A percentile compares a stretch with the other conserved stretches of the same genome.
Conservation (phyloP, 37 sponge, comb jelly and placozoan genomes). For the Aphrocallistes beatrix region DNA sequence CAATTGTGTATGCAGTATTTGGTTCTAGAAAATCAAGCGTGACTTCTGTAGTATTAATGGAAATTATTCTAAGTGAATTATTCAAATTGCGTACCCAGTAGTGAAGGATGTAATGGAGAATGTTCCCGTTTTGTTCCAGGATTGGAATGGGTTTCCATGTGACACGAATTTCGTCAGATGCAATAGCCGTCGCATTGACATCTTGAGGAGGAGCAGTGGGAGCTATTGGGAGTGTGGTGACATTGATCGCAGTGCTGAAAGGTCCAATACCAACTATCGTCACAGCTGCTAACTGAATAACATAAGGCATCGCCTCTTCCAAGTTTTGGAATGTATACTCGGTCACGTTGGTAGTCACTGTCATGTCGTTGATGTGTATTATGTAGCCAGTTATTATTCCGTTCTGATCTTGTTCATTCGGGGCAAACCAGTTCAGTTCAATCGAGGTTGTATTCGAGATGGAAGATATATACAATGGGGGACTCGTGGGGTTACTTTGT, state of each 20-base stretch:
- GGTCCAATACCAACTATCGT: not conserved
- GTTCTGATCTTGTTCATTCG: not conserved
- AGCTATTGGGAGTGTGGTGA: not conserved
- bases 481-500: not conserved
- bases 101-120: constrained; percentile 3
- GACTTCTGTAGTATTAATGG: not conserved
- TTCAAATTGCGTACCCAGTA: not conserved
- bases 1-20: not conserved
- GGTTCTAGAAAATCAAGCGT: not conserved
- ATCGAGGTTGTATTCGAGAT: not conserved
- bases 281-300: not conserved
- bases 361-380: not conserved
- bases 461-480: not conserved
- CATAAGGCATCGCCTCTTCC: not conserved
- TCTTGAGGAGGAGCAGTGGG: constrained; percentile 11
- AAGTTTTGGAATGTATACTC: not conserved
- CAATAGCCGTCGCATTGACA: not conserved
- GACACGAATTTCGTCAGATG: not conserved
- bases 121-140: not conserved
- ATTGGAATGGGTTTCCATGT: not conserved
- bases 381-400: constrained; percentile 3
- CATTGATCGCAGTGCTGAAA: not conserved
- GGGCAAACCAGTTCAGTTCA: constrained; percentile 5
- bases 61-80: not conserved
- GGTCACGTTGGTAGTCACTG: not conserved